Conservation (phyloP, 2,888 invertebrate genomes). For the Euclidia mi region DNA sequence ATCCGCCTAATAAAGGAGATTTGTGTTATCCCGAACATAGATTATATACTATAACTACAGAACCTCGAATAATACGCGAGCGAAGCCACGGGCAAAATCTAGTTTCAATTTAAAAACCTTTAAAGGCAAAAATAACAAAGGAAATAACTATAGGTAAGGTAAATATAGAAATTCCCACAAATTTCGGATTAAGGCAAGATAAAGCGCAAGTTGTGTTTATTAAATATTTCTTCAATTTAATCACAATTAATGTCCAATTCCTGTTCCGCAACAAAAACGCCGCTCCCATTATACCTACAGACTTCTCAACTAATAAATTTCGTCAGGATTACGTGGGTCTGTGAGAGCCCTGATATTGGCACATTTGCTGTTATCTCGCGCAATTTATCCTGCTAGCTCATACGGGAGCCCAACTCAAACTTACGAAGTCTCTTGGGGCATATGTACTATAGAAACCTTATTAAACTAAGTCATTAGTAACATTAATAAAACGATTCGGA, state of each 20-base stretch:
- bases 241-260: slow-evolving; percentile 22
- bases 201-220: slow-evolving; percentile 1
- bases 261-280: slow-evolving; percentile 8
- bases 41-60: too few species aligned
- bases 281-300: slow-evolving; percentile 24
- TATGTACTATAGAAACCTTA: slow-evolving; percentile 3
- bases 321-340: slow-evolving; percentile 59
- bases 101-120: too few species aligned
- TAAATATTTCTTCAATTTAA: neutral
- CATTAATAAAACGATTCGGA: slow-evolving; percentile 15
- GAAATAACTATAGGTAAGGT: too few species aligned
- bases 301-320: slow-evolving; percentile 63
- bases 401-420: slow-evolving; percentile 12
- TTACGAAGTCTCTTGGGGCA: slow-evolving; percentile 1
- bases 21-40: too few species aligned
- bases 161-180: too few species aligned
- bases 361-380: slow-evolving; percentile 26
- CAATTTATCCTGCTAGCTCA: slow-evolving; percentile 34
- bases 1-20: too few species aligned
- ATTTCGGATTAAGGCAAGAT: neutral
- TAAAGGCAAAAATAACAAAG: too few species aligned
- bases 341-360: slow-evolving; percentile 51
- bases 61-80: too few species aligned
- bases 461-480: slow-evolving; percentile 4
- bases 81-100: too few species aligned